These are phyloP conservation scores for Caenorhabditis briggsae DNA, from an alignment of 1,140 invertebrate species.

Conservation along the genomic window DNA sequence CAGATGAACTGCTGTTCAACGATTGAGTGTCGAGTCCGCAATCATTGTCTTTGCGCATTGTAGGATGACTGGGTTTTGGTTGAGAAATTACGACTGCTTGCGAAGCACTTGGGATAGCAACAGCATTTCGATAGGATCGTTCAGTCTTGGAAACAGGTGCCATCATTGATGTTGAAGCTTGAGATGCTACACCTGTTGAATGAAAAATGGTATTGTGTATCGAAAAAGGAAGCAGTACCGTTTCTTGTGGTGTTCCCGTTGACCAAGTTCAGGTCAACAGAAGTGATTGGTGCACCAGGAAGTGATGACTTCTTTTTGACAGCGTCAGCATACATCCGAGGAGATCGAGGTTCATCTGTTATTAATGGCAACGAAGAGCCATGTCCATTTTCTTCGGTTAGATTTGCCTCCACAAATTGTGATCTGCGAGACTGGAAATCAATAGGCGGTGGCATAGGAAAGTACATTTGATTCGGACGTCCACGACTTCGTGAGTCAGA, in stretches of 20 bases:
- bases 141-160: not conserved
- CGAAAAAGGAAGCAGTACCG: not conserved
- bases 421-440: not conserved
- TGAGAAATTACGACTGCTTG: not conserved
- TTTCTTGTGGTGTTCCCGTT: not conserved
- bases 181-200: not conserved
- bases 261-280: not conserved
- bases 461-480: not conserved
- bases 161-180: not conserved
- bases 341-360: not conserved
- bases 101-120: not conserved
- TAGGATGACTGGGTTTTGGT: not conserved
- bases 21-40: slow-evolving; percentile 27
- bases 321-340: slow-evolving; percentile 2
- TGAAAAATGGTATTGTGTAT: not conserved
- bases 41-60: slow-evolving; percentile 30
- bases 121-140: slow-evolving; percentile 26
- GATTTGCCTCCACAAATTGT: not conserved
- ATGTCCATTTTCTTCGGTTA: not conserved
- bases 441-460: not conserved
- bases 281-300: not conserved
- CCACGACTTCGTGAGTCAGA: slow-evolving; percentile 15
- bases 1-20: not conserved
- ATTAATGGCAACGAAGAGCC: not conserved
- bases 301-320: slow-evolving; percentile 29